phyloP scores from a whole-genome alignment of 2,797 vertebrate species.

The Tokudaia muenninki region DNA sequence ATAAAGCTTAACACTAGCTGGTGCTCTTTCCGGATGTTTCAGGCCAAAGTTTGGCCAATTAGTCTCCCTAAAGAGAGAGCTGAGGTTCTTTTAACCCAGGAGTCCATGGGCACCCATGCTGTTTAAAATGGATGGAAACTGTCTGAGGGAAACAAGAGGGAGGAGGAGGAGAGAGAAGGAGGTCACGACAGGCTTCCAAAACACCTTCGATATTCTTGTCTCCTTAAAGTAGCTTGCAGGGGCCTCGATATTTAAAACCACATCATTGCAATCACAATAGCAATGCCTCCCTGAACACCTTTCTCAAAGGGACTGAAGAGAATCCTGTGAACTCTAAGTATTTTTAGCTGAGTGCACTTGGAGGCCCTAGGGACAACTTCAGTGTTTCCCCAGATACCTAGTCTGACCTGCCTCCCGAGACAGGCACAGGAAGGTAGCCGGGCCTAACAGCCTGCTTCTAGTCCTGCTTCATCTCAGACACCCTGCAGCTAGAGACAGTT shows the following conservation, averaged over 20 bases:
- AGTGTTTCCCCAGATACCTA: conserved; percentile 11
- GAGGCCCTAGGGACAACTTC: conserved; percentile 24
- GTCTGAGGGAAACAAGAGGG: background rate
- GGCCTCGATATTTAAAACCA: conserved; percentile 45
- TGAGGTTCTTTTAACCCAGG: background rate
- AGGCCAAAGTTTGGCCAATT: background rate
- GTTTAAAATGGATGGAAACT: background rate
- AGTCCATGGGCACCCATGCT: background rate
- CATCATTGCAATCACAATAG: conserved; percentile 36
- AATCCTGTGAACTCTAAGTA: conserved; percentile 48
- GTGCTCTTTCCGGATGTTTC: background rate
- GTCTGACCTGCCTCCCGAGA: background rate
- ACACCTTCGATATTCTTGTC: background rate
- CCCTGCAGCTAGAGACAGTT: background rate
- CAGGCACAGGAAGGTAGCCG: background rate
- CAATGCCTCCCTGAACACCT: conserved; percentile 1
- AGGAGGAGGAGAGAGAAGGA: background rate
- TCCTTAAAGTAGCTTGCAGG: background rate
- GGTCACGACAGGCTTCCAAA: background rate
- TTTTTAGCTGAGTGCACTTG: conserved; percentile 61
- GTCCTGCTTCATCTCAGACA: background rate
- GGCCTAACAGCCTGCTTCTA: background rate
- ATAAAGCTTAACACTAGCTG: background rate
- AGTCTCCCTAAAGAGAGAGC: background rate
- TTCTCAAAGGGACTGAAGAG: background rate